Evolutionary conservation across 2,797 vertebrate species (phyloP).

Genomic region (Dromococcyx pavoninus): DNA sequence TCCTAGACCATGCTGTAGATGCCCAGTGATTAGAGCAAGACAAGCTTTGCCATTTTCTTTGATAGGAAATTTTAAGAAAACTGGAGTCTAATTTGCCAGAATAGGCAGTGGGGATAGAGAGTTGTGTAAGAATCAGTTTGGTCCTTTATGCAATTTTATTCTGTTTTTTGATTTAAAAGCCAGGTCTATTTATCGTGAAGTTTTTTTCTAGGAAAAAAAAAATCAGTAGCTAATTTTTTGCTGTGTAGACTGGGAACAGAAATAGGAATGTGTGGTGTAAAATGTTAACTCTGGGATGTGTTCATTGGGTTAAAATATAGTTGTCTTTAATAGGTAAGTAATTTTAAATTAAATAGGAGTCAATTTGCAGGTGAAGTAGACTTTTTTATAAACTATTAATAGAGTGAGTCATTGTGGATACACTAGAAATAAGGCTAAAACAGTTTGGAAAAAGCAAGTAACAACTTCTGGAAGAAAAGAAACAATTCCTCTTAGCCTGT

Average conservation of each 20-base stretch:
- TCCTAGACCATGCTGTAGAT: background rate
- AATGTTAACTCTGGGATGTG: background rate
- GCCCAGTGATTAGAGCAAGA: background rate
- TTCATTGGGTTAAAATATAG: background rate
- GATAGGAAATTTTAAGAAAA: background rate
- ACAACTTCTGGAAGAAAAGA: background rate
- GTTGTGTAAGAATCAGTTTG: background rate
- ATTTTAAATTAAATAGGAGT: constrained; percentile 10
- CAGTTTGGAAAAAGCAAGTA: background rate
- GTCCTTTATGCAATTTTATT: background rate
- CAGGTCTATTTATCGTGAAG: background rate
- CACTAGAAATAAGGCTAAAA: background rate
- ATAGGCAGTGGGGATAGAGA: background rate
- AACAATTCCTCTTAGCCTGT: background rate
- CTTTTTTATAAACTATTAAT: background rate
- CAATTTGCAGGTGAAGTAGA: background rate
- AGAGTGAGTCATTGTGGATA: background rate
- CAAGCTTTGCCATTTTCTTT: background rate
- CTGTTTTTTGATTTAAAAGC: background rate
- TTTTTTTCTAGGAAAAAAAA: background rate
- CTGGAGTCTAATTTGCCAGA: background rate
- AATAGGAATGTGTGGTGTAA: background rate
- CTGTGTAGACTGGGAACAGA: background rate
- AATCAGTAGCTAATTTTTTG: background rate
- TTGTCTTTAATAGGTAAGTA: background rate